A percentile compares a stretch with the other conserved stretches of the same genome.
Evolutionary conservation across 1,140 invertebrate species (phyloP).

Genomic region (Ylistrum balloti): DNA sequence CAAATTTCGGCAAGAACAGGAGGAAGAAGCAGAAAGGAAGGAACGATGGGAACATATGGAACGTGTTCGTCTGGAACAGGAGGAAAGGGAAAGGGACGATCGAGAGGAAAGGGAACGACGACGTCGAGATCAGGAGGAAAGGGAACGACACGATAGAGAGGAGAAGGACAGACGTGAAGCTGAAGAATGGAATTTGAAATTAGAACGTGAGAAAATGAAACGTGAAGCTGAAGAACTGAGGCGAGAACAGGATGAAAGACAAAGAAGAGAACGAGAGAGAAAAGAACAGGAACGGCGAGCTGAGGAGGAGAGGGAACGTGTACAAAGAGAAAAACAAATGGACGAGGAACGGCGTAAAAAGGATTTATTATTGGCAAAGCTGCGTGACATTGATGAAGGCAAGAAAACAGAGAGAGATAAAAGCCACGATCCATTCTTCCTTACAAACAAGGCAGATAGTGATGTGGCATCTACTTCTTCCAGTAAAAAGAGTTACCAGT

Average conservation of each 20-base stretch:
- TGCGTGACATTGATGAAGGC: conserved; percentile 69
- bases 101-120: conserved; percentile 52
- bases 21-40: conserved; percentile 56
- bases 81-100: conserved; percentile 56
- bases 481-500: conserved; percentile 66
- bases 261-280: conserved; percentile 59
- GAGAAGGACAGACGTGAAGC: conserved; percentile 55
- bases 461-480: conserved; percentile 49
- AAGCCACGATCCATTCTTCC: conserved; percentile 41
- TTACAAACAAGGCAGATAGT: conserved; percentile 47
- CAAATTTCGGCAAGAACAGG: conserved; percentile 54
- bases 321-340: conserved; percentile 67
- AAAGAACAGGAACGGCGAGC: conserved; percentile 61
- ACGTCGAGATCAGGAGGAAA: conserved; percentile 48
- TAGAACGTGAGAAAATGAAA: conserved; percentile 57
- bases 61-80: conserved; percentile 43
- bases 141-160: conserved; percentile 61
- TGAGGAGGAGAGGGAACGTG: conserved; percentile 64
- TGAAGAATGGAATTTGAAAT: conserved; percentile 52
- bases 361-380: conserved; percentile 69
- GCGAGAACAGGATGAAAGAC: conserved; percentile 54
- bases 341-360: conserved; percentile 74
- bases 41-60: conserved; percentile 51
- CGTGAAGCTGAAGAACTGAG: conserved; percentile 43
- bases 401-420: conserved; percentile 52